Percentiles rank a stretch among this genome's conserved stretches.
Conservation (phyloP, 2,888 invertebrate species). For the Candidula unifasciata region DNA sequence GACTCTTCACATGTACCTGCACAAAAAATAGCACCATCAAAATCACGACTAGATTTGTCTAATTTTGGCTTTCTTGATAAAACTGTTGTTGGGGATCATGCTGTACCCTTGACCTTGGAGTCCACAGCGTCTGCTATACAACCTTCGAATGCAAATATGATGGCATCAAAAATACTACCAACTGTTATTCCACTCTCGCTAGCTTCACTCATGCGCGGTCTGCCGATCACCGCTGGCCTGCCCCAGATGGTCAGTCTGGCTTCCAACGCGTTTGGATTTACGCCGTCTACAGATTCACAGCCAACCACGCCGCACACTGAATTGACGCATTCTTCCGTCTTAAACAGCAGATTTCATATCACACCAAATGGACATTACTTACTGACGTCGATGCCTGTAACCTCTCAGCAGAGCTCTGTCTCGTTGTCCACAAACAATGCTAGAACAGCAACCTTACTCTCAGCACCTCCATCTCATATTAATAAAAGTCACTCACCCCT, state of each 20-base stretch:
- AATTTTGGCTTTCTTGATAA: constrained; percentile 13
- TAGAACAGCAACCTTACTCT: constrained; percentile 31
- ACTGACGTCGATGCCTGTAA: background rate
- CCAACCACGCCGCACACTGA: background rate
- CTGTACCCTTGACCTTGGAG: constrained; percentile 14
- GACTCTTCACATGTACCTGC: background rate
- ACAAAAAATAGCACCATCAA: background rate
- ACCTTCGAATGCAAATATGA: background rate
- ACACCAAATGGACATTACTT: background rate
- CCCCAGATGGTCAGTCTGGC: constrained; percentile 10
- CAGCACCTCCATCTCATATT: constrained; percentile 13
- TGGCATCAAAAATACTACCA: constrained; percentile 12
- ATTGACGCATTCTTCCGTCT: background rate
- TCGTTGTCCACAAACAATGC: constrained; percentile 33
- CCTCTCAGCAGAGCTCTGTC: background rate
- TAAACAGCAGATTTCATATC: background rate
- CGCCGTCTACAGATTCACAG: background rate
- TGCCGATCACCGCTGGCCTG: constrained; percentile 3
- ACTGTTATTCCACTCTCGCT: constrained; percentile 37
- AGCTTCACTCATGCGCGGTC: constrained; percentile 17
- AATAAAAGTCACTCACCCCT: background rate
- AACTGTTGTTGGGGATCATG: background rate
- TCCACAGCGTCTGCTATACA: constrained; percentile 1
- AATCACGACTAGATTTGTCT: background rate
- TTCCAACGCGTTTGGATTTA: background rate